Evolutionary conservation across 2,888 invertebrate species (phyloP).

Genomic region (Drosophila pegasa): DNA sequence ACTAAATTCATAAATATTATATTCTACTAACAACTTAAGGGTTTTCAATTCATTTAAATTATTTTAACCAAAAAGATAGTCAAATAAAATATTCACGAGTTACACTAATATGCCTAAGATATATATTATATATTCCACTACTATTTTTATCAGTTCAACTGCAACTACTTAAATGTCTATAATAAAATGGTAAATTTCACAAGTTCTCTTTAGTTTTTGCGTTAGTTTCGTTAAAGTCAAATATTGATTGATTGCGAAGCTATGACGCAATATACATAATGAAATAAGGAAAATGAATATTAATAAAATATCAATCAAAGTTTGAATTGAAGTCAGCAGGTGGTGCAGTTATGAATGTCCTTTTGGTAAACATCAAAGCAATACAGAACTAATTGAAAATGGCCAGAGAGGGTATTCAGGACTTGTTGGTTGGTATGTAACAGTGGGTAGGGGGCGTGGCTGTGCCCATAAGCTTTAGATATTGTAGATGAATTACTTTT

Average conservation of each 20-base stretch:
- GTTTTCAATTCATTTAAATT: too few relatives aligned
- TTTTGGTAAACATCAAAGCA: background rate
- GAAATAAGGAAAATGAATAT: background rate
- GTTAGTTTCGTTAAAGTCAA: background rate
- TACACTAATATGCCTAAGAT: too few relatives aligned
- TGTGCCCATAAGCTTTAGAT: background rate
- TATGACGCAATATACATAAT: background rate
- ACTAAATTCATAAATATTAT: too few relatives aligned
- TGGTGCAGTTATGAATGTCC: background rate
- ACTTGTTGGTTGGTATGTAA: background rate
- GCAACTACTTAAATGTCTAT: too few relatives aligned
- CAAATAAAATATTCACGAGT: too few relatives aligned
- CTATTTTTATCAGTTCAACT: too few relatives aligned
- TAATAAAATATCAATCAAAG: constrained; percentile 1
- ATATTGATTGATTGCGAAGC: background rate
- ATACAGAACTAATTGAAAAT: background rate
- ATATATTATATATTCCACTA: too few relatives aligned
- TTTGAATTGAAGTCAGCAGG: constrained; percentile 1
- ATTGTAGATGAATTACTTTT: too few relatives aligned
- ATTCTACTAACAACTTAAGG: too few relatives aligned
- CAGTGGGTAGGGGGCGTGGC: background rate
- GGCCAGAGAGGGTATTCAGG: background rate
- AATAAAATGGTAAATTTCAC: too few relatives aligned
- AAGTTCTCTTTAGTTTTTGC: background rate
- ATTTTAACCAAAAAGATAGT: too few relatives aligned